These are phyloP conservation scores for Seriola quinqueradiata DNA, from an alignment of 2,113 vertebrate genomes.

Conservation along the genomic window DNA sequence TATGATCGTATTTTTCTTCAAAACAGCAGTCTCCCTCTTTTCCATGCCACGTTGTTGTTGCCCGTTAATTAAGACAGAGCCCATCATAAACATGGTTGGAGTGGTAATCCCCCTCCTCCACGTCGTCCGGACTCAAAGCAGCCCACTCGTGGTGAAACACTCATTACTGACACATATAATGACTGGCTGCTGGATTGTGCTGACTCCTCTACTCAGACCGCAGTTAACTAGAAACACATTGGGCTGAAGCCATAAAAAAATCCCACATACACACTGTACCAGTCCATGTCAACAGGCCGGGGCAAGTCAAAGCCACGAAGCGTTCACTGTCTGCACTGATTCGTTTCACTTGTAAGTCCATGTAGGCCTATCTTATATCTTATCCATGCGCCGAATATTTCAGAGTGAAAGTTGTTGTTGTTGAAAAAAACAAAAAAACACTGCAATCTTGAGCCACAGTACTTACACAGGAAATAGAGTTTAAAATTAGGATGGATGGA, in stretches of 20 bases:
- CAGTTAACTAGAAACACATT: conserved; percentile 81
- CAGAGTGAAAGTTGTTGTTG: neutral
- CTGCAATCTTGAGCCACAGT: too few species aligned
- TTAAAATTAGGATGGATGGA: neutral
- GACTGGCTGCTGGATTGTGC: conserved; percentile 74
- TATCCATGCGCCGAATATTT: neutral
- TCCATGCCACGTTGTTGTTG: conserved; percentile 23
- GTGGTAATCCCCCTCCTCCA: conserved; percentile 53
- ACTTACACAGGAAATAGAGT: too few species aligned
- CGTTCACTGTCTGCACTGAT: neutral
- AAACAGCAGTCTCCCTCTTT: conserved; percentile 33
- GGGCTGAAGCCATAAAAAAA: conserved; percentile 52
- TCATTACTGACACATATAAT: conserved; percentile 81
- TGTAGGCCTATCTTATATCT: too few species aligned
- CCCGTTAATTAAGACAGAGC: conserved; percentile 53
- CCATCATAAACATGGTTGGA: conserved; percentile 42
- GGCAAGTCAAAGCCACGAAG: neutral
- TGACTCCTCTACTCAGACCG: conserved; percentile 75
- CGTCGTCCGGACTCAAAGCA: conserved; percentile 25
- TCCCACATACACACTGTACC: conserved; percentile 27
- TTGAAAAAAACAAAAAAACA: too few species aligned
- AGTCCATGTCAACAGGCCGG: neutral
- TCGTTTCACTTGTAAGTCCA: neutral
- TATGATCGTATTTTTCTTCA: conserved; percentile 5
- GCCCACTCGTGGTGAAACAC: conserved; percentile 69